Conservation (phyloP, 2,113 vertebrate genomes). For the Zapornia atra region DNA sequence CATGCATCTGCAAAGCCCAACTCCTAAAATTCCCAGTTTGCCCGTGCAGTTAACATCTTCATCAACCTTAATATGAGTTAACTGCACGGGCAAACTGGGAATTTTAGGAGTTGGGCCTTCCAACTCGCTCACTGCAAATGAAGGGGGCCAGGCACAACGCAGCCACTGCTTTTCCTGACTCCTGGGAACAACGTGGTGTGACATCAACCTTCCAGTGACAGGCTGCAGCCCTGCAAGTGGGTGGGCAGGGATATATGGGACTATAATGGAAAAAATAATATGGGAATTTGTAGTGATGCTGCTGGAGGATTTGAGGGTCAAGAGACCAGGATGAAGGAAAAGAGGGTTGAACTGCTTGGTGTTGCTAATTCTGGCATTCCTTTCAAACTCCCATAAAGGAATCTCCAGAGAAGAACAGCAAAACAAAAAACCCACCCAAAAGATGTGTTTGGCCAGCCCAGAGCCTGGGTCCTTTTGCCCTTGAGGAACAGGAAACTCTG, state of each 20-base stretch:
- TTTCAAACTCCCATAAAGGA: background rate
- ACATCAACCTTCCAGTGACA: background rate
- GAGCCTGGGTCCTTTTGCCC: background rate
- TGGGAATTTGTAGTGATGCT: background rate
- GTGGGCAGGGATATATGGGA: background rate
- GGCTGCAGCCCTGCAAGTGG: background rate
- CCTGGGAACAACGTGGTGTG: background rate
- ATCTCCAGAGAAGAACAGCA: background rate
- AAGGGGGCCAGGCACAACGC: fast-evolving
- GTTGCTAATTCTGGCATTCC: background rate
- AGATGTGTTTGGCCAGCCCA: background rate
- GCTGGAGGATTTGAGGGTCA: background rate
- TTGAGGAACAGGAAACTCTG: background rate
- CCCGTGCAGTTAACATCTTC: too few relatives aligned
- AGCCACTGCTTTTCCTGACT: fast-evolving
- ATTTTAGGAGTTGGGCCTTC: background rate
- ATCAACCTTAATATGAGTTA: too few relatives aligned
- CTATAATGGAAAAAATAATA: too few relatives aligned
- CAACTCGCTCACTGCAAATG: too few relatives aligned
- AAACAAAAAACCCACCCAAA: too few relatives aligned
- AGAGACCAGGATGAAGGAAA: background rate
- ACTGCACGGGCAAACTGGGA: background rate
- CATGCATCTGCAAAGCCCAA: too few relatives aligned
- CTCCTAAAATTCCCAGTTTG: too few relatives aligned
- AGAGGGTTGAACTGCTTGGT: background rate